Percentiles rank a stretch among this genome's conserved stretches.
phyloP scores from a whole-genome alignment of 1,140 invertebrate species.

The Neodiprion pinetum region DNA sequence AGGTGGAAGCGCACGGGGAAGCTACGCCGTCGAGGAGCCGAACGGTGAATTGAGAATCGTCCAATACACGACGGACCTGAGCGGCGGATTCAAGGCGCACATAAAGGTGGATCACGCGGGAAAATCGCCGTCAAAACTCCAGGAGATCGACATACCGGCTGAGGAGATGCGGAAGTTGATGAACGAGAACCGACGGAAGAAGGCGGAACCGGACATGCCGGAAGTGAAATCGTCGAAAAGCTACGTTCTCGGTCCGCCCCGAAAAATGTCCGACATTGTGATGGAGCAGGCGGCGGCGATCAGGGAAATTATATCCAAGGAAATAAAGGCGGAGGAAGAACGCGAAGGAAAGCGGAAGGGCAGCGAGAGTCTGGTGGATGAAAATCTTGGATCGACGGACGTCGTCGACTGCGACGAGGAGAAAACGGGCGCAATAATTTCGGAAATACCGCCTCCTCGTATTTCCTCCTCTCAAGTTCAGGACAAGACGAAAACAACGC shows the following conservation, averaged over 20 bases:
- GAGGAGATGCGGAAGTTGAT: background rate
- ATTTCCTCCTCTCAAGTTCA: too few species aligned
- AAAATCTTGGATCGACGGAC: too few species aligned
- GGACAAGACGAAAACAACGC: too few species aligned
- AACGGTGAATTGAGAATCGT: slow-evolving; percentile 36
- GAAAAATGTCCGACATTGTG: slow-evolving; percentile 35
- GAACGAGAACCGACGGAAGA: background rate
- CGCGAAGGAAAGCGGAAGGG: background rate
- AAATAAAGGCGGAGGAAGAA: slow-evolving; percentile 16
- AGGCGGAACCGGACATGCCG: background rate
- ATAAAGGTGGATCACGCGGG: slow-evolving; percentile 9
- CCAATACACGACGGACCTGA: slow-evolving; percentile 34
- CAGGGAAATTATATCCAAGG: slow-evolving; percentile 39
- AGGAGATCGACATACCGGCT: slow-evolving; percentile 12
- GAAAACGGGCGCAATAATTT: too few species aligned
- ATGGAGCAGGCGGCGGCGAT: slow-evolving; percentile 41
- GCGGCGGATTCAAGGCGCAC: slow-evolving; percentile 31
- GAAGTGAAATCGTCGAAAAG: background rate
- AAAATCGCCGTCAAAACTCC: slow-evolving; percentile 1
- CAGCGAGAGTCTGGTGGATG: background rate
- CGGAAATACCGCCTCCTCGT: too few species aligned
- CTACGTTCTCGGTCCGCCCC: slow-evolving; percentile 10
- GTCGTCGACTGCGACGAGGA: too few species aligned
- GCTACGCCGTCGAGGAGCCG: slow-evolving; percentile 32
- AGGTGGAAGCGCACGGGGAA: slow-evolving; percentile 34